Evolutionary conservation across 1,140 invertebrate genomes (phyloP), one percentile per base, ranked within the genome.

Genomic region (Heliconius congener): DNA sequence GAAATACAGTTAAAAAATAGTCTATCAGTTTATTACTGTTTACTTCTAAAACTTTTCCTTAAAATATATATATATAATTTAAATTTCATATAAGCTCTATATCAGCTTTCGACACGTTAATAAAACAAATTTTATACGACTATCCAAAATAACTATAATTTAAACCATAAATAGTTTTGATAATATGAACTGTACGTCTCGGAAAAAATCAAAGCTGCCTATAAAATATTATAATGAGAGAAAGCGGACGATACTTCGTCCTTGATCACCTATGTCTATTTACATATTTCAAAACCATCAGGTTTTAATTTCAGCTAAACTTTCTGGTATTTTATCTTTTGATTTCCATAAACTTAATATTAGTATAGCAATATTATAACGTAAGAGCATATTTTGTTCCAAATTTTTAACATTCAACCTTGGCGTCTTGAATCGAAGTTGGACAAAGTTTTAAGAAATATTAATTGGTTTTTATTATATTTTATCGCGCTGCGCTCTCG

Each of bases 201-300:
- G 80, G 77, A 76, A 82, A 75, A 70, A 84, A 75, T 76, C 80
- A 78, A 79, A 78, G 72, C 70, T 55, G 74, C 34, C 71, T 74
- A 73, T 82, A 84, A 80, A 82, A 80, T 84, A 84, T 84, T 82
- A 77, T 82, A 84, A 84, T 84, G 55, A 84, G 83, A 84, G 83
- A 84, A 84, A 84, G 83, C 83, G 70, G 78, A 39, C 77, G 79
- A 81, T 42, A 52, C 46, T 74, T 78, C 76, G 80, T 84, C 81
- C 81, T 82, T 82, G 76, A 84, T 84, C 81, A 80, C 77, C 52
- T 55, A 78, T 71, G 73, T 72, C 78, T 77, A 72, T 80, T 81
- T 74, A 78, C 60, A 81, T 73, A 76, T 81, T 77, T 50, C 23
- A 23, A 23, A 23, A 23, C 23, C 23, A 78, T 73, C 52, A 73